These are phyloP conservation scores for Xiphophorus hellerii DNA, from an alignment of 2,113 vertebrate genomes.

Conservation along the genomic window DNA sequence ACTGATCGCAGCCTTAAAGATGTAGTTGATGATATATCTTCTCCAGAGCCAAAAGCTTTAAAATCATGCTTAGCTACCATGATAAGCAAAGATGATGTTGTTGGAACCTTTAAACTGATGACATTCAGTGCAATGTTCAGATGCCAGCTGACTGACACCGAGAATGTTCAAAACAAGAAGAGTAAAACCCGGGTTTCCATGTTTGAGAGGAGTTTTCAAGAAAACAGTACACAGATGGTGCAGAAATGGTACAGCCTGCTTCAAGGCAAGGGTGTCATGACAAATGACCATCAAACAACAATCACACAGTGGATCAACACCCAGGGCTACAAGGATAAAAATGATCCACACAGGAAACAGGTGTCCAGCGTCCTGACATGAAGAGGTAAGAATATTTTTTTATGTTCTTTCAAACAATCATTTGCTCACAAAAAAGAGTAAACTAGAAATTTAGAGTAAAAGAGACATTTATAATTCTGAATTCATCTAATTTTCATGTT, in stretches of 20 bases:
- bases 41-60: conserved; percentile 4
- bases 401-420: neutral
- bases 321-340: conserved; percentile 4
- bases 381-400: conserved; percentile 2
- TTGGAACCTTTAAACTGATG: conserved; percentile 22
- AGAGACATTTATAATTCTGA: too few relatives aligned
- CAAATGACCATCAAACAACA: rapidly evolving
- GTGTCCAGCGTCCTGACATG: neutral
- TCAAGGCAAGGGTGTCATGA: neutral
- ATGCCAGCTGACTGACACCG: neutral
- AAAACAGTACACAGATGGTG: conserved; percentile 8
- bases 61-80: neutral
- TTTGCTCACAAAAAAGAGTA: too few relatives aligned
- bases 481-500: too few relatives aligned
- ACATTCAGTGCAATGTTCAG: conserved; percentile 13
- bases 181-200: neutral
- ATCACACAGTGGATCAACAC: conserved; percentile 23
- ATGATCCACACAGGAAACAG: conserved; percentile 6
- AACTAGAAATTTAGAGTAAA: too few relatives aligned
- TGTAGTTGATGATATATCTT: neutral
- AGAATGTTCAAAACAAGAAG: neutral
- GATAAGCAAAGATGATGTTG: conserved; percentile 22
- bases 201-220: neutral
- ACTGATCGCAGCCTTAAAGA: neutral
- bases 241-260: conserved; percentile 4